Evolutionary conservation across 1,140 invertebrate species (phyloP).

Genomic region (Hypsibius dujardini): DNA sequence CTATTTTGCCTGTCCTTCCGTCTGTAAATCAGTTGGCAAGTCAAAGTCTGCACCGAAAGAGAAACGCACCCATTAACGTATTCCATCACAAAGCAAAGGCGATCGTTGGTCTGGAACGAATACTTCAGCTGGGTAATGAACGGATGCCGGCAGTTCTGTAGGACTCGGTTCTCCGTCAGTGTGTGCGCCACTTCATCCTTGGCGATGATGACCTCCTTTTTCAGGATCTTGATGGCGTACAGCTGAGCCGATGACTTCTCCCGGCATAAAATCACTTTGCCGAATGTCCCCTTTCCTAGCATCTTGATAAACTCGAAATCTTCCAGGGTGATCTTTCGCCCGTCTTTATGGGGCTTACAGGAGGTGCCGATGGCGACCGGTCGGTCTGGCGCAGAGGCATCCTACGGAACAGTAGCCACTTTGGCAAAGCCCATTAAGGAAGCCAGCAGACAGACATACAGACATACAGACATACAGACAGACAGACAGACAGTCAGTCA

Average conservation of each 20-base stretch:
- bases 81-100: slow-evolving; percentile 98
- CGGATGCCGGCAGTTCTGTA: slow-evolving; percentile 89
- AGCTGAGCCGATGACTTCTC: slow-evolving; percentile 81
- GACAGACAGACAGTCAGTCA: no score
- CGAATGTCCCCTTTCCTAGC: slow-evolving; percentile 95
- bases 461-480: no score
- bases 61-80: slow-evolving; percentile 69
- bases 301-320: slow-evolving; percentile 48
- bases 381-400: neutral
- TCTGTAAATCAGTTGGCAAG: no score
- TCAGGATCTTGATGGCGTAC: slow-evolving; percentile 97
- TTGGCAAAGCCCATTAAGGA: no score
- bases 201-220: slow-evolving; percentile 94
- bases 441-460: no score
- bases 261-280: slow-evolving; percentile 92
- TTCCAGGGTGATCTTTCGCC: slow-evolving; percentile 30
- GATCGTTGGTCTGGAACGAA: slow-evolving; percentile 94
- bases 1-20: no score
- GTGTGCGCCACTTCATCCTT: slow-evolving; percentile 99
- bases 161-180: slow-evolving; percentile 88
- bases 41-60: no score
- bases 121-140: slow-evolving; percentile 97
- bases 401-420: neutral
- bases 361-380: neutral
- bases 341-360: slow-evolving; percentile 4